These are phyloP conservation scores for Caenorhabditis auriculariae DNA, from an alignment of 2,888 invertebrate genomes.

Conservation along the genomic window DNA sequence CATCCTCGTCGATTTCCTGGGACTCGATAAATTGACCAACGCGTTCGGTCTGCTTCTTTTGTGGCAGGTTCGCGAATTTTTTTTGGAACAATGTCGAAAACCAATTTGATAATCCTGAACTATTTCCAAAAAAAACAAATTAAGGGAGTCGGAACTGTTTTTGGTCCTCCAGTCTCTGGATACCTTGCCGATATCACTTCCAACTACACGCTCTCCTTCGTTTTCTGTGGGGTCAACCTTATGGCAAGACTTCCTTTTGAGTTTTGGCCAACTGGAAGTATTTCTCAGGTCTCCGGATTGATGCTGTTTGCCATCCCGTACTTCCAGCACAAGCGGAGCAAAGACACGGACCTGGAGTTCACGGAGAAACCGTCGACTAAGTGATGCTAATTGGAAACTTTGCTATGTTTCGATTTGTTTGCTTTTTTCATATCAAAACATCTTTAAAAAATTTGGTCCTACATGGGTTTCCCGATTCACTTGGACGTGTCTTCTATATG, in stretches of 20 bases:
- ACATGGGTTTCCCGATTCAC: too few species aligned
- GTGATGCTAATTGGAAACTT: too few species aligned
- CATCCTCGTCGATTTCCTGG: slow-evolving; percentile 91
- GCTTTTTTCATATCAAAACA: too few species aligned
- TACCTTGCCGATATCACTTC: slow-evolving; percentile 77
- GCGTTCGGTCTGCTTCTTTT: slow-evolving; percentile 93
- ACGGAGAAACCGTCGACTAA: too few species aligned
- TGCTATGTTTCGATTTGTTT: too few species aligned
- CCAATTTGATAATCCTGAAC: neutral
- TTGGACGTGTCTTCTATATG: too few species aligned
- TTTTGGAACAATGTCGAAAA: neutral
- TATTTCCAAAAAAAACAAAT: neutral
- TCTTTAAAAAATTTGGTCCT: too few species aligned
- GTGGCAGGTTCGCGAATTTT: slow-evolving; percentile 68
- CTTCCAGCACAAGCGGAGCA: slow-evolving; percentile 36
- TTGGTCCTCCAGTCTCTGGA: slow-evolving; percentile 79
- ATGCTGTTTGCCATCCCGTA: slow-evolving; percentile 60
- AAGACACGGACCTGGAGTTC: too few species aligned
- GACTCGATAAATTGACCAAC: slow-evolving; percentile 91
- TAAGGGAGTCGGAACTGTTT: slow-evolving; percentile 87
- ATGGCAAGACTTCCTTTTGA: slow-evolving; percentile 28
- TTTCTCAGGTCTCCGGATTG: slow-evolving; percentile 37
- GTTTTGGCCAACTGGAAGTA: neutral
- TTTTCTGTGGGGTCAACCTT: slow-evolving; percentile 75
- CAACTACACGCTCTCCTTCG: slow-evolving; percentile 85